These are phyloP conservation scores for Hyperoodon ampullatus DNA, from an alignment of 2,113 vertebrate species.

Conservation along the genomic window DNA sequence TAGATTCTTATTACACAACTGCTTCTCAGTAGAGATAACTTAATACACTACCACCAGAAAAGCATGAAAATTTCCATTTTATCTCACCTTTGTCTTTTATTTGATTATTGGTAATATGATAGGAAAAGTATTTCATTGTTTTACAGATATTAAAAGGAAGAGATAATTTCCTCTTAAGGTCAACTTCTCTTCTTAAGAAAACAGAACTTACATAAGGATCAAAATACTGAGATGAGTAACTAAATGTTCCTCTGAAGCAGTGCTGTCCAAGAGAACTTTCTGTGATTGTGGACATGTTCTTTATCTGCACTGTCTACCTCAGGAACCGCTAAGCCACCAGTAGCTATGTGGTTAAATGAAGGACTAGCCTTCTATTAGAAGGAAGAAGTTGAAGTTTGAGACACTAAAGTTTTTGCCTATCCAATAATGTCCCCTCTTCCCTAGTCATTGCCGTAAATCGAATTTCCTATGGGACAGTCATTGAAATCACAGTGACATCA, in stretches of 20 bases:
- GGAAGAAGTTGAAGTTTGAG: not conserved
- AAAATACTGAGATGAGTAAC: not conserved
- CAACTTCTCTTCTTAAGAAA: not conserved
- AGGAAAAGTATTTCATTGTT: not conserved
- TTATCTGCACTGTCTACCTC: rapidly evolving
- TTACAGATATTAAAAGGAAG: not conserved
- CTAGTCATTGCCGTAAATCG: not conserved
- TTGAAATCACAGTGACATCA: not conserved
- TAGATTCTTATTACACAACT: not conserved
- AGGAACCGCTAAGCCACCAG: not conserved
- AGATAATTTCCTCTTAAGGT: not conserved
- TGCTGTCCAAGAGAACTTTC: not conserved
- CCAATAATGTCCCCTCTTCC: not conserved
- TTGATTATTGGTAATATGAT: not conserved
- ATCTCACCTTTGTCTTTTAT: not conserved
- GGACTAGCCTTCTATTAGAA: not conserved
- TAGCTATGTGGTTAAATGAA: not conserved
- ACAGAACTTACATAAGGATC: rapidly evolving
- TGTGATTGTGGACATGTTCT: rapidly evolving
- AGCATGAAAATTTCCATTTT: not conserved
- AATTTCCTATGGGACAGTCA: not conserved
- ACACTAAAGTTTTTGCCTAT: not conserved
- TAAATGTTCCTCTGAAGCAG: not conserved
- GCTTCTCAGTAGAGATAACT: not conserved
- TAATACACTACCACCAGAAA: not conserved